phyloP scores from a whole-genome alignment of 2,113 vertebrate genomes.

The Phyllostomus hastatus region DNA sequence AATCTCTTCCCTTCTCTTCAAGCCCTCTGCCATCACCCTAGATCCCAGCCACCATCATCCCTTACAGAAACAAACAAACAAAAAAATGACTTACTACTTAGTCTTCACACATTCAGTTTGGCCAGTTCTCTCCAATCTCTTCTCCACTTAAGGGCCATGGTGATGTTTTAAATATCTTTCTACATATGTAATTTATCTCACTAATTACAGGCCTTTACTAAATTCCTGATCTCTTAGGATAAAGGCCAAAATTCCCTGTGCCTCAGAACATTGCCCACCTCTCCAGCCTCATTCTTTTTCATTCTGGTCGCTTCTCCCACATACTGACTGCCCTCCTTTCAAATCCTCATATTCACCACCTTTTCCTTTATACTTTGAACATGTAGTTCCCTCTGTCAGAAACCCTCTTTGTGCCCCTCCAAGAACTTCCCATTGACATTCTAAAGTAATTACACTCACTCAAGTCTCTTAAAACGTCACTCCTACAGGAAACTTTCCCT shows the following conservation, averaged over 20 bases:
- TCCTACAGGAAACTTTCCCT: background rate
- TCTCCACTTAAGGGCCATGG: background rate
- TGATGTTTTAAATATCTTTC: background rate
- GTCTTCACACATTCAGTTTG: background rate
- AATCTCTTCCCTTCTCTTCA: background rate
- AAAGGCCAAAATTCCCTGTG: background rate
- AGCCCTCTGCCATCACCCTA: background rate
- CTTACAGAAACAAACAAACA: background rate
- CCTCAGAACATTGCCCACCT: background rate
- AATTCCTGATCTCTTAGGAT: background rate
- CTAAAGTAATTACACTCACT: conserved; percentile 24
- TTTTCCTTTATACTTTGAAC: background rate
- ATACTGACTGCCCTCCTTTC: background rate
- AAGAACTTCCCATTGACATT: background rate
- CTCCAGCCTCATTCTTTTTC: background rate
- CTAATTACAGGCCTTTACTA: background rate
- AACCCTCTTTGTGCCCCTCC: background rate
- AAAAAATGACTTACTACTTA: background rate
- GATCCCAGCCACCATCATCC: background rate
- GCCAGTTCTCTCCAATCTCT: background rate
- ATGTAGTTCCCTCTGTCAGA: background rate
- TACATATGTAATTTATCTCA: background rate
- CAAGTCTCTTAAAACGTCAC: background rate
- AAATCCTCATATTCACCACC: background rate
- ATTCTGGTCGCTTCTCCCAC: background rate